Evolutionary conservation across 1,140 invertebrate genomes (phyloP), one percentile per base, ranked within the genome.

Genomic region (Pentalonia nigronervosa): DNA sequence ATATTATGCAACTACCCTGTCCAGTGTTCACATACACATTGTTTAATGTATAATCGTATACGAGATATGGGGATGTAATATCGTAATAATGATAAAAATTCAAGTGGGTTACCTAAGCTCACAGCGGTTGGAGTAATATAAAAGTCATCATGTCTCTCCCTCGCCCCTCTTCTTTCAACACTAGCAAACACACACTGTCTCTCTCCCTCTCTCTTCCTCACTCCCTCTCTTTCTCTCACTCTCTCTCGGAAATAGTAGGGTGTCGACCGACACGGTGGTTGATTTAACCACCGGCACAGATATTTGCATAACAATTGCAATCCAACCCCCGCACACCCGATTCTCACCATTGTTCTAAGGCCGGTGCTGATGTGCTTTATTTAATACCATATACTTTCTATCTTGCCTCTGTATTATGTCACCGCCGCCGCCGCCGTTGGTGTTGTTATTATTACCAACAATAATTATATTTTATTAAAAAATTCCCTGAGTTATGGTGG

Each of bases 281-380:
- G 90, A 83, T 91, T 83, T 50, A 48, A 23, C 67, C 60, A 83
- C 7, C 76, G 76, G 47, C 30, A 81, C 34, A 53, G 9, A 81
- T 91, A 91, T 91, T 91, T 91, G 90, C 90, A 91, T 91, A 91
- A 91, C 90, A 91, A 91, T 91, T 53, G 90, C 45, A 50, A 7
- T 50, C 41, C 67, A 23, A 7, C n/a, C 30, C 17, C 53, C 41
- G 6, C 45, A 67, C 56, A 47, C 20, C 41, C 2, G 23, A 36
- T 90, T 17, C 8, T 17, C 90, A 30, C 90, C 14, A 91, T 91
- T 91, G 90, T 91, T 83, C 47, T 50, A 36, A 91, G 76, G 67
- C 20, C 25, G 45, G 8, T 25, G 36, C 67, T 50, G 90, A 45
- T 91, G 90, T 91, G 90, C 60, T 76, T 91, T 91, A 91, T 91